Evolutionary conservation across 2,888 invertebrate genomes (phyloP), one percentile per base, ranked within the genome.

Genomic region (Caprella mutica): DNA sequence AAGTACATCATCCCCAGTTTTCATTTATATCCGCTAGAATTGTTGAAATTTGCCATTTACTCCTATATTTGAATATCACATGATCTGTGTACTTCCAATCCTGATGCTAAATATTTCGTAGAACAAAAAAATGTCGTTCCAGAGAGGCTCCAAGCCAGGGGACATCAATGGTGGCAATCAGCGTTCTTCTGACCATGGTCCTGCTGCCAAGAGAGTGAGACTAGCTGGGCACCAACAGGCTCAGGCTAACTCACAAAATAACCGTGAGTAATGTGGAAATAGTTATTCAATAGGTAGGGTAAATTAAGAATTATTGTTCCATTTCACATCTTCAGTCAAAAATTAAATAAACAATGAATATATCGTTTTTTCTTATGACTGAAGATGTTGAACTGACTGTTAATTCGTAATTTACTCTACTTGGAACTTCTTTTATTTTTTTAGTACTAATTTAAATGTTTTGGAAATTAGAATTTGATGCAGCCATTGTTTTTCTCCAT

Each of bases 201-300:
- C 77, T 52, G 79, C 76, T 65, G 78, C 81, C 5, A 84, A 83
- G 70, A 76, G 83, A 43, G 81, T 82, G 12, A 76, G 83, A 30
- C 71, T 84, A 50, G 60, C 58, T 5, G 56, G 24, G 3, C 48
- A 27, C 4, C 26, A 26, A 38, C 38, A 23, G 23, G 48, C 3
- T 2, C 26, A 8, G 44, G 8, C 12, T n/a, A 9, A 5, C 14
- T 4, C 12, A 12, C 12, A 19, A 17, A 19, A 5, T n/a, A 26
- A 14, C n/a, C 19, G 24, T 26, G 5, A 26, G 3, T 14, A 14
- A 14, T 4, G 24, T 26, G 12, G 43, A 12, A 14, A 17, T 17
- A n/a, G 43, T 12, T n/a, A n/a, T 12, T n/a, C n/a, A n/a, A n/a
- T n/a, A n/a, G n/a, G n/a, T n/a, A n/a, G n/a, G n/a, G n/a, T n/a